Percentiles rank a stretch among this genome's conserved stretches.
phyloP scores from a whole-genome alignment of 2,797 vertebrate genomes.

The Xerus rutilus region DNA sequence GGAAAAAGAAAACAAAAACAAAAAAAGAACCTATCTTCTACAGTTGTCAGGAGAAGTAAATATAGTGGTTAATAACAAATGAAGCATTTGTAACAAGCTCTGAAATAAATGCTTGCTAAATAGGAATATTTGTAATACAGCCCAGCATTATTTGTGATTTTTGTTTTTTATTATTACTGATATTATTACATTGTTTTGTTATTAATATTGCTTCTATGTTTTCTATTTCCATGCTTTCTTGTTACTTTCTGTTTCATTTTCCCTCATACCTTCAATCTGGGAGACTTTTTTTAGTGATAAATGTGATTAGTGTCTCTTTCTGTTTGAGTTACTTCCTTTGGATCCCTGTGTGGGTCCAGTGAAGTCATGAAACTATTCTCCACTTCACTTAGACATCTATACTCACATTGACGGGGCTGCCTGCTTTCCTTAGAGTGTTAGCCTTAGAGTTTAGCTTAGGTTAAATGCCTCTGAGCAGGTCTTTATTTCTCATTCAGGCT shows the following conservation, averaged over 20 bases:
- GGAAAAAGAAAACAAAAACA: background rate
- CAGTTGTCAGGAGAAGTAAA: background rate
- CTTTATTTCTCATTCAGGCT: background rate
- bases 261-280: background rate
- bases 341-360: rapidly evolving
- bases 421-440: background rate
- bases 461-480: background rate
- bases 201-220: background rate
- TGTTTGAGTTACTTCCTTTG: background rate
- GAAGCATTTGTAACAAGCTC: background rate
- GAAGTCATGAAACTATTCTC: background rate
- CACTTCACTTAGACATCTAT: background rate
- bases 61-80: background rate
- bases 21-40: background rate
- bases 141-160: background rate
- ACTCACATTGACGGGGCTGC: background rate
- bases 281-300: background rate
- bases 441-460: background rate
- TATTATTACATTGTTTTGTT: background rate
- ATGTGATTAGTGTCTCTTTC: background rate
- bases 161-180: background rate
- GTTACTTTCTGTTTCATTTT: background rate
- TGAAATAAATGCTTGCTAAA: background rate
- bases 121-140: background rate
- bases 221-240: background rate